phyloP scores from a whole-genome alignment of 1,140 invertebrate species.

The Reticulitermes speratus region DNA sequence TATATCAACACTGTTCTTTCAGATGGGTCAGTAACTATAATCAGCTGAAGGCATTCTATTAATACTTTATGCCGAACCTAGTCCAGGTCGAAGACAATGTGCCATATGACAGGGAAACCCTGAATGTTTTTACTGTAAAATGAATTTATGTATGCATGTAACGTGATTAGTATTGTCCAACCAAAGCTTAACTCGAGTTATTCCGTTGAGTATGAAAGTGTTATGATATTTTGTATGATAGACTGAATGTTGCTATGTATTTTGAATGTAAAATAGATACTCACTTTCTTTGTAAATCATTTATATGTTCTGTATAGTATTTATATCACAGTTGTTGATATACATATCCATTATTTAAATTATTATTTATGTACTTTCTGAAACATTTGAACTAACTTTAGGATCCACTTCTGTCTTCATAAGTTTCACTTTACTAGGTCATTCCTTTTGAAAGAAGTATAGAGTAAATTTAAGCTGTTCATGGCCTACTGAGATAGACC shows the following conservation, averaged over 20 bases:
- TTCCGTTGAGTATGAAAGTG: constrained; percentile 6
- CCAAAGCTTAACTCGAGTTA: background rate
- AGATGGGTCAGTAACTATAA: background rate
- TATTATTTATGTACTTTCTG: background rate
- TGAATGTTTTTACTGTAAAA: background rate
- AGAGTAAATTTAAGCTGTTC: background rate
- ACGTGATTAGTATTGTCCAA: background rate
- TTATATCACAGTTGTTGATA: background rate
- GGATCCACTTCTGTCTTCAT: background rate
- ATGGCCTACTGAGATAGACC: background rate
- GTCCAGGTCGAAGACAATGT: background rate
- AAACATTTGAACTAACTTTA: background rate
- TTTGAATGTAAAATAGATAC: constrained; percentile 15
- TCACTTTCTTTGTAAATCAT: background rate
- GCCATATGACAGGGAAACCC: background rate
- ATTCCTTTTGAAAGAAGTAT: background rate
- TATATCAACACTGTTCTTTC: background rate
- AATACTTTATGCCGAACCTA: background rate
- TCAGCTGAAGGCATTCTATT: background rate
- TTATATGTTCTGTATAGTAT: background rate
- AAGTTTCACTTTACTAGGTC: background rate
- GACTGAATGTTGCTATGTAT: background rate
- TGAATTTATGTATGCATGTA: constrained; percentile 9
- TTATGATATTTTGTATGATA: background rate
- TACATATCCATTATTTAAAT: constrained; percentile 17